A percentile compares a stretch with the other conserved stretches of the same genome.
Conservation (phyloP, 2,113 vertebrate genomes). For the Phycodurus eques region DNA sequence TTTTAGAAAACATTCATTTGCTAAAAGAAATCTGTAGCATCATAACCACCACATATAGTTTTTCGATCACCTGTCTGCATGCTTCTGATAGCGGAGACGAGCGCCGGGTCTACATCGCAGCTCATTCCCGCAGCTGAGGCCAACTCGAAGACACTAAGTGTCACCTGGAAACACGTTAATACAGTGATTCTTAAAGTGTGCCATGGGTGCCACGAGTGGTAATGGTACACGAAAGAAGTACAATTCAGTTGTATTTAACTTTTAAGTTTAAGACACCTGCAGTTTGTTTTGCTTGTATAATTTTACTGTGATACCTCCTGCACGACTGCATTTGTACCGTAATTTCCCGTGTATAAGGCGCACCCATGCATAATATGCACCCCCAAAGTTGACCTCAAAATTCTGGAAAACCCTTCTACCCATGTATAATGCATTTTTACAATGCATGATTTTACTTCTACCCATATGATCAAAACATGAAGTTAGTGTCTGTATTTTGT, state of each 20-base stretch:
- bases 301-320: too few species aligned
- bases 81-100: slow-evolving; percentile 78
- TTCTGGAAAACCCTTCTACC: too few species aligned
- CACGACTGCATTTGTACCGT: too few species aligned
- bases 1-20: background rate
- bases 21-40: background rate
- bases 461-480: too few species aligned
- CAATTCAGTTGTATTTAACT: background rate
- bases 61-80: slow-evolving; percentile 77
- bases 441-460: too few species aligned
- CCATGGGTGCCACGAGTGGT: background rate
- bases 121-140: slow-evolving; percentile 82
- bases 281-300: too few species aligned
- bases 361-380: too few species aligned
- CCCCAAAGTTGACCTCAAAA: too few species aligned
- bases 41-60: background rate
- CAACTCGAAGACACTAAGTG: slow-evolving; percentile 84
- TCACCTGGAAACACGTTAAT: slow-evolving; percentile 69
- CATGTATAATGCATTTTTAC: too few species aligned
- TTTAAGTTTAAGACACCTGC: too few species aligned
- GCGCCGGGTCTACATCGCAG: slow-evolving; percentile 84
- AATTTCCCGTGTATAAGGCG: too few species aligned
- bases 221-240: background rate
- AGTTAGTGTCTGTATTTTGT: too few species aligned
- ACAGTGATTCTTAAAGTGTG: background rate